Evolutionary conservation across 2,113 vertebrate species (phyloP).

Genomic region (Cephalophus harveyi): DNA sequence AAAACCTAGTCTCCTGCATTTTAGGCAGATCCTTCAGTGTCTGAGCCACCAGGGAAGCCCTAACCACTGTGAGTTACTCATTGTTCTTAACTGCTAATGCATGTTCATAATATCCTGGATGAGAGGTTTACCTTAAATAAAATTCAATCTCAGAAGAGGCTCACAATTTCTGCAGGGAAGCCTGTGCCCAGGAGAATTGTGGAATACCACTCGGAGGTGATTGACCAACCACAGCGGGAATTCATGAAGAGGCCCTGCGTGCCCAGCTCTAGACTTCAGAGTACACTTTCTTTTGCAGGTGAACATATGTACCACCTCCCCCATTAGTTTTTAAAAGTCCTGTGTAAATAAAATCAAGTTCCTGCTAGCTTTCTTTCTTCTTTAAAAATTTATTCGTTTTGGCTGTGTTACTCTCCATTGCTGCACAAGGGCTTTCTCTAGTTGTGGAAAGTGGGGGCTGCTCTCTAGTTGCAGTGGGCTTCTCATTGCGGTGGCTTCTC

Average conservation of each 20-base stretch:
- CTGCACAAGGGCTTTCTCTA: background rate
- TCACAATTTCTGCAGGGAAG: background rate
- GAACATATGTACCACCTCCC: background rate
- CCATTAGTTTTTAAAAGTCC: background rate
- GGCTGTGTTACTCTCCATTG: background rate
- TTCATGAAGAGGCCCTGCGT: accelerated
- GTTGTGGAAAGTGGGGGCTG: background rate
- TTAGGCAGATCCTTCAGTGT: background rate
- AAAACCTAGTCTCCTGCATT: background rate
- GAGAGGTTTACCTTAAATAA: background rate
- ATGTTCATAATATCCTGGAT: background rate
- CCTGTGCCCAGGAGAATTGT: background rate
- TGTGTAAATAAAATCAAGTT: background rate
- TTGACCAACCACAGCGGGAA: background rate
- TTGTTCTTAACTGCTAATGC: background rate
- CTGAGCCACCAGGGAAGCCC: background rate
- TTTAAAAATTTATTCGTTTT: background rate
- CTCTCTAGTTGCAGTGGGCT: background rate
- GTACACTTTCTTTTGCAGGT: background rate
- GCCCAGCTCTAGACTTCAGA: too few species aligned
- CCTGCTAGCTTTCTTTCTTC: background rate
- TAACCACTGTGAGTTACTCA: background rate
- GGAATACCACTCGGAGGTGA: background rate
- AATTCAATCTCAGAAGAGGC: background rate
- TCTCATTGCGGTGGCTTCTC: background rate